A percentile compares a stretch with the other conserved stretches of the same genome.
These are phyloP conservation scores for Toxotes lorentzi DNA, from an alignment of 2,797 vertebrate species.

Conservation along the genomic window DNA sequence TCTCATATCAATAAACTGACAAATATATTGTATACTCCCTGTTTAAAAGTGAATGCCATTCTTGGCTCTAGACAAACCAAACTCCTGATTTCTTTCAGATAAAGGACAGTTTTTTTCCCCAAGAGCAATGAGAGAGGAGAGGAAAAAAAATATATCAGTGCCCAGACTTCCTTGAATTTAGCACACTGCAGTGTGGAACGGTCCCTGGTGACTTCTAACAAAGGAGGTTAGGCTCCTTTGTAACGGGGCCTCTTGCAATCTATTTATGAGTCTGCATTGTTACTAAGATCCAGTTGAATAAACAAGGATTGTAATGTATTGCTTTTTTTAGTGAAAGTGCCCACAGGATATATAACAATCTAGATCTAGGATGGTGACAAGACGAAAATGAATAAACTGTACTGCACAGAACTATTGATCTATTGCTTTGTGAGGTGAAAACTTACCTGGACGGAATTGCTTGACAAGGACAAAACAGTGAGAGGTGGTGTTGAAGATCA, in stretches of 20 bases:
- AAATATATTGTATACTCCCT: conserved; percentile 5
- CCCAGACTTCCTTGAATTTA: conserved; percentile 86
- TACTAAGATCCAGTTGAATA: conserved; percentile 57
- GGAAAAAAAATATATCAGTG: conserved; percentile 73
- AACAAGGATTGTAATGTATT: conserved; percentile 59
- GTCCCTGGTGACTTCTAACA: conserved; percentile 71
- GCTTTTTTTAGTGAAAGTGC: conserved; percentile 56
- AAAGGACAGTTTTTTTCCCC: conserved; percentile 37
- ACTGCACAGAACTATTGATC: not conserved
- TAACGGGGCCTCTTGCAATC: conserved; percentile 66
- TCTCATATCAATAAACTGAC: conserved; percentile 6
- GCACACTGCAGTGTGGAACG: conserved; percentile 48
- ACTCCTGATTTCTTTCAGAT: conserved; percentile 50
- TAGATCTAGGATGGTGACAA: conserved; percentile 43
- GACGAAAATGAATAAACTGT: conserved; percentile 14
- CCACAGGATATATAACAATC: conserved; percentile 55
- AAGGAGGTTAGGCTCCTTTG: conserved; percentile 69
- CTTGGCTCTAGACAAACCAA: conserved; percentile 29
- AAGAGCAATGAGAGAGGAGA: conserved; percentile 41
- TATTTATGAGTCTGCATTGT: conserved; percentile 78
- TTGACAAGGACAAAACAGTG: conserved; percentile 96
- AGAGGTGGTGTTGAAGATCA: conserved; percentile 93
- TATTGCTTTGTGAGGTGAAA: not conserved
- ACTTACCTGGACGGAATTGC: conserved; percentile 96
- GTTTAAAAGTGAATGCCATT: conserved; percentile 38